phyloP scores from a whole-genome alignment of 2,888 invertebrate genomes.

The Polydrusus cervinus region DNA sequence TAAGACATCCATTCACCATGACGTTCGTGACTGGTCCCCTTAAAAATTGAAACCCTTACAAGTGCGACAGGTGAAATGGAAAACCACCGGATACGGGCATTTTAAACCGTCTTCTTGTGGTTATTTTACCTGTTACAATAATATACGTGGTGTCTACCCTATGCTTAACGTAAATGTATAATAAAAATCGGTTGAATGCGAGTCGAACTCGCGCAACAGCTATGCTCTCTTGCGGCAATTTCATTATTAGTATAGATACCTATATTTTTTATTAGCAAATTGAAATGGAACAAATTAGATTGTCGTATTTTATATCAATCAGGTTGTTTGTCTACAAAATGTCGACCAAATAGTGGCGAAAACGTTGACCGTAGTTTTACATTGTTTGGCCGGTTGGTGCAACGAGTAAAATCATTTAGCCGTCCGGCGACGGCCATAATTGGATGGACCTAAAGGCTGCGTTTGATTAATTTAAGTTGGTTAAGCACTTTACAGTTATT shows the following conservation, averaged over 20 bases:
- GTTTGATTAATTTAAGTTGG: conserved; percentile 28
- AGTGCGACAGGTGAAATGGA: conserved; percentile 54
- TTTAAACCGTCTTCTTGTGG: conserved; percentile 45
- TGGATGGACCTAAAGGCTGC: conserved; percentile 24
- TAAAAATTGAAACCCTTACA: conserved; percentile 51
- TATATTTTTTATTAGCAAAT: too few relatives aligned
- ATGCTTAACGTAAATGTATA: not conserved
- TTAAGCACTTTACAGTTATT: conserved; percentile 13
- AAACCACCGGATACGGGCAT: conserved; percentile 49
- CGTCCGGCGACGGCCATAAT: conserved; percentile 2
- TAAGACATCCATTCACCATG: conserved; percentile 38
- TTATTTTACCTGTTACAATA: conserved; percentile 31
- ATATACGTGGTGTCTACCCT: not conserved
- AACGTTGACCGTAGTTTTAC: conserved; percentile 2
- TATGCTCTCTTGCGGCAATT: too few relatives aligned
- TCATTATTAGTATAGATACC: too few relatives aligned
- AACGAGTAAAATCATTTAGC: conserved; percentile 22
- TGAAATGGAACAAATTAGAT: too few relatives aligned
- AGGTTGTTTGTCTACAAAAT: too few relatives aligned
- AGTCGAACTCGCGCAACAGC: too few relatives aligned
- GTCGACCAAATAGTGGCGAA: not conserved
- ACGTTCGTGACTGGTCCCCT: conserved; percentile 49
- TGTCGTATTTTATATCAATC: too few relatives aligned
- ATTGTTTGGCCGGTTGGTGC: conserved; percentile 14
- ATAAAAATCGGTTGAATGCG: too few relatives aligned